These are phyloP conservation scores for Drosophila koepferae DNA, from an alignment of 2,888 invertebrate species.

Conservation along the genomic window DNA sequence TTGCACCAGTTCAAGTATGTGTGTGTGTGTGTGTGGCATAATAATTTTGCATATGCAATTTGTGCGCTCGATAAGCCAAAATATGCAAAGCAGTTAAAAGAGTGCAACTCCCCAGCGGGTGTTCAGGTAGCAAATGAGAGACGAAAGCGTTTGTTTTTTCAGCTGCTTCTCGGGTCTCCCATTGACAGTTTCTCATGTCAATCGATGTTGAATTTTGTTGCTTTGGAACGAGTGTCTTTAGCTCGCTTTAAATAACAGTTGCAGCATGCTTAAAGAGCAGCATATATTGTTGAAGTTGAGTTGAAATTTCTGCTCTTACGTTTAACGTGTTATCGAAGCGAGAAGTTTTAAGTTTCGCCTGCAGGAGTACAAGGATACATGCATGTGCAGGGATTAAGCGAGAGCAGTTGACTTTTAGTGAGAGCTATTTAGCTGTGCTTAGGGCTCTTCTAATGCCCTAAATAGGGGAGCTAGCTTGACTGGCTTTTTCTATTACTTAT, in stretches of 20 bases:
- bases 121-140: not conserved
- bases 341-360: not conserved
- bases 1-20: slow-evolving; percentile 27
- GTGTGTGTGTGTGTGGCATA: slow-evolving; percentile 42
- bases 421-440: not conserved
- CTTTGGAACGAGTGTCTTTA: not conserved
- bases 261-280: not conserved
- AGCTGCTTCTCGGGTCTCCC: slow-evolving; percentile 16
- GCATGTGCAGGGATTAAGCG: not conserved
- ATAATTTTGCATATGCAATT: slow-evolving; percentile 74
- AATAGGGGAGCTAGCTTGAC: not conserved
- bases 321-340: not conserved
- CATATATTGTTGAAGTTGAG: not conserved
- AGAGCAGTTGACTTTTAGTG: not conserved
- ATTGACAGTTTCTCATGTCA: slow-evolving; percentile 48
- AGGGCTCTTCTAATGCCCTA: not conserved
- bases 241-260: not conserved
- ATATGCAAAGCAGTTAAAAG: slow-evolving; percentile 70
- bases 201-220: slow-evolving; percentile 20
- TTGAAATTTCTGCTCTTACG: not conserved
- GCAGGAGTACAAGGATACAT: not conserved
- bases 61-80: slow-evolving; percentile 62
- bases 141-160: not conserved
- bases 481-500: not conserved
- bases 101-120: slow-evolving; percentile 13